Evolutionary conservation across 2,888 invertebrate species (phyloP).

Genomic region (Hypselothyrea guttata): DNA sequence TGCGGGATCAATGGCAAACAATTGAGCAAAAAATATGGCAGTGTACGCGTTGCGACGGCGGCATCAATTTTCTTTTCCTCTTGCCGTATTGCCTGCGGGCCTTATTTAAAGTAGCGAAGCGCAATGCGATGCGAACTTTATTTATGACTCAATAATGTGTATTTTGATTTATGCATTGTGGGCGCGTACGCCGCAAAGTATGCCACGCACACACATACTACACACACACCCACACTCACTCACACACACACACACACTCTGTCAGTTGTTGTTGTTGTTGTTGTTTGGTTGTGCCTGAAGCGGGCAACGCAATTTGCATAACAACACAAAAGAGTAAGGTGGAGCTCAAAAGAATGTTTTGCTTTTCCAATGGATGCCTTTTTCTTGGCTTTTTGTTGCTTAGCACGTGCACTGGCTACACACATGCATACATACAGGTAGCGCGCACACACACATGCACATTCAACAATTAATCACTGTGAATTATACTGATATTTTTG

Average conservation of each 20-base stretch:
- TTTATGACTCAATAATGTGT: slow-evolving; percentile 78
- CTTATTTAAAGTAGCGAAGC: slow-evolving; percentile 73
- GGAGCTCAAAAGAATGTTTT: slow-evolving; percentile 49
- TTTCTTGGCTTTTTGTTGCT: slow-evolving; percentile 14
- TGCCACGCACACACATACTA: slow-evolving; percentile 32
- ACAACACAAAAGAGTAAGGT: slow-evolving; percentile 52
- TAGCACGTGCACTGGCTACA: slow-evolving; percentile 41
- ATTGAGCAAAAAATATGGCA: slow-evolving; percentile 74
- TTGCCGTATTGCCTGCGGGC: slow-evolving; percentile 35
- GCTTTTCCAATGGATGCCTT: slow-evolving; percentile 14
- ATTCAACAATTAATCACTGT: slow-evolving; percentile 54
- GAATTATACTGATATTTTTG: slow-evolving; percentile 31
- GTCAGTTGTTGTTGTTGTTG: slow-evolving; percentile 43
- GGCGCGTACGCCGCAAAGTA: slow-evolving; percentile 57
- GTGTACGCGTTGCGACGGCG: slow-evolving; percentile 51
- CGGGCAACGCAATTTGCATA: slow-evolving; percentile 65
- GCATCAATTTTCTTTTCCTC: slow-evolving; percentile 43
- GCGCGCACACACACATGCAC: slow-evolving; percentile 5
- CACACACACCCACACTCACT: slow-evolving; percentile 33
- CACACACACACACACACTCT: slow-evolving; percentile 28
- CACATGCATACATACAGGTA: slow-evolving; percentile 1
- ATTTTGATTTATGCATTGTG: slow-evolving; percentile 78
- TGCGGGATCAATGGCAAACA: slow-evolving; percentile 60
- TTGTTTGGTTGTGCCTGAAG: slow-evolving; percentile 45
- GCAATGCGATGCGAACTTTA: slow-evolving; percentile 65